Base-by-base conservation (phyloP, 1,140 invertebrate genomes). In the Latrodectus geometricus region DNA sequence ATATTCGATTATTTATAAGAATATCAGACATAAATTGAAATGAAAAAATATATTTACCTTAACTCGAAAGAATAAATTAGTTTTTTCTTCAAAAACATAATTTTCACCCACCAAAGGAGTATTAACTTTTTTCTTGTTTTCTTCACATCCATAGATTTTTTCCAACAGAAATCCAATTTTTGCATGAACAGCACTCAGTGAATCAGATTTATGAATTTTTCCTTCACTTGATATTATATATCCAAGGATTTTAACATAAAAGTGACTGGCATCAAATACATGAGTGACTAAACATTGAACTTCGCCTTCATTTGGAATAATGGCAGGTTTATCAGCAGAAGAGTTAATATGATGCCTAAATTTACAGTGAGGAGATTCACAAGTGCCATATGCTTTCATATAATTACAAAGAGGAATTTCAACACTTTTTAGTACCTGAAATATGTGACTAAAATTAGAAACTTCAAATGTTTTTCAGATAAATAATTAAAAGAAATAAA, bases 191-290 rank as follows among this genome's bases (percentile, higher is more conserved):
- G 50, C 7, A 56, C 74, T 78, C 65, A 86, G 48, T 11, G n/a
- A 74, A 14, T 68, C 15, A n/a, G 21, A 8, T n/a, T 68, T 79
- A 21, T 52, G 14, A 8, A 72, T 20, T 17, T n/a, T 14, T n/a
- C 17, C 70, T 11, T 69, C 66, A 35, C 11, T 17, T n/a, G 54
- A 20, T 61, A 17, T 14, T 61, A 8, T 61, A 83, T 82, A 65
- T 0, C 61, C 66, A 11, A 87, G 52, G 35, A 87, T 5, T 14
- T 66, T 56, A 20, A 75, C 86, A 75, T 21, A 82, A 52, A 69
- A 77, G 49, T 87, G 86, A 65, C 50, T 23, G 20, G 86, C 79
- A 77, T 87, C 74, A 70, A 76, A 56, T n/a, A 87, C 74, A 72
- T 87, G 72, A 15, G 86, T 87, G 3, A 87, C 50, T 15, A 82